Evolutionary conservation across 2,888 invertebrate genomes (phyloP).

Genomic region (Cryptosula pallasiana): DNA sequence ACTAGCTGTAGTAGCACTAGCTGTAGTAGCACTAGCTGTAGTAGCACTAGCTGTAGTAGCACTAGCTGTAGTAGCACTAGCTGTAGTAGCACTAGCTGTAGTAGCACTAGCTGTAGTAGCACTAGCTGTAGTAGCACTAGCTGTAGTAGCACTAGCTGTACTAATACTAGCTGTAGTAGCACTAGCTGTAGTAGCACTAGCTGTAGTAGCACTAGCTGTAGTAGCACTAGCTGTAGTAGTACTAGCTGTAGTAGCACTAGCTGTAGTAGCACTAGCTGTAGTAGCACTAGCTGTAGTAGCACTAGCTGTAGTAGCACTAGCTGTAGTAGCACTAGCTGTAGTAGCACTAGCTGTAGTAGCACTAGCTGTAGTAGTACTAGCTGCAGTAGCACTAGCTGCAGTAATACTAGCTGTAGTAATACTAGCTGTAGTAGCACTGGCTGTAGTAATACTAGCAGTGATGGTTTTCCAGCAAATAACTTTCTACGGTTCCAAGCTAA

Average conservation of each 20-base stretch:
- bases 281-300: neutral
- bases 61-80: neutral
- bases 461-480: slow-evolving; percentile 59
- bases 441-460: neutral
- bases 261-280: neutral
- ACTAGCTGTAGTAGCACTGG: neutral
- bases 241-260: neutral
- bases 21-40: neutral
- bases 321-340: neutral
- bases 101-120: neutral
- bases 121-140: neutral
- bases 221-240: neutral
- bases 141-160: neutral
- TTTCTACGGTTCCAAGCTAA: slow-evolving; percentile 75
- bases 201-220: neutral
- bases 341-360: neutral
- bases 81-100: neutral
- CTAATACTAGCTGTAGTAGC: neutral
- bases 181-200: neutral
- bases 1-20: neutral
- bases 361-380: neutral
- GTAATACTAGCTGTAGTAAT: neutral
- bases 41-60: neutral
- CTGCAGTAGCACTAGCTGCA: neutral
- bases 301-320: neutral